Base-by-base conservation (phyloP, 2,113 vertebrate genomes). In the Cyanoderma ruficeps region DNA sequence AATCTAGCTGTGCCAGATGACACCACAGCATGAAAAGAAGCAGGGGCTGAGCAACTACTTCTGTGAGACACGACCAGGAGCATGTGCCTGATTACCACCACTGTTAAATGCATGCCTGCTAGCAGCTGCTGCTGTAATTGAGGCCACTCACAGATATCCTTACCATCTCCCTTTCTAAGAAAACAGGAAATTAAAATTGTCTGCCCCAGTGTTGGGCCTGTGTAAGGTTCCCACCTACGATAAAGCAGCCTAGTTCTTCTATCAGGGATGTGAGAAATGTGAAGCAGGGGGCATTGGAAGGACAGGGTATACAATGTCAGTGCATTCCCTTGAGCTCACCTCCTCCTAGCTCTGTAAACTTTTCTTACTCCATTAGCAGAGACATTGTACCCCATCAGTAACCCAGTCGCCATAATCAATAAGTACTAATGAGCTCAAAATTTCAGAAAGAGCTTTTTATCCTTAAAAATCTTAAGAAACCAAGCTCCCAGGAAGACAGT, bases 21-120 rank as follows among this genome's bases (percentile, higher is more conserved):
- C 93, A 96, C 91, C 89, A 82, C 76, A 95, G 89, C 80, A 56
- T 87, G 91, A 97, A 94, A 94, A 89, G 93, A 89, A 96, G 84
- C 86, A 92, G 93, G 80, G 72, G 28, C 89, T 92, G 83, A 85
- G 55, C 83, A 90, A 28, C 80, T 31, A 23, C 80, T 89, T 92
- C 80, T 90, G 47, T 82, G 72, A 94, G 83, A 92, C 93, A 92
- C 0, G 0, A 92, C 80, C 52, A 92, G 83, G 83, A 94, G 59
- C 71, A 90, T 90, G 68, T 86, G 95, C 80, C 83, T 90, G 89
- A 86, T 90, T 92, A 90, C 75, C 80, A 89, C 52, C 31, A 13
- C 80, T 37, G 60, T 60, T 83, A 81, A 95, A 92, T 56, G 52
- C 79, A 75, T 52, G 83, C 60, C 65, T 93, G 59, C 80, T 96